Percentiles rank a stretch among this genome's conserved stretches.
These are phyloP conservation scores for Struthidea cinerea DNA, from an alignment of 2,113 vertebrate genomes.

Conservation along the genomic window DNA sequence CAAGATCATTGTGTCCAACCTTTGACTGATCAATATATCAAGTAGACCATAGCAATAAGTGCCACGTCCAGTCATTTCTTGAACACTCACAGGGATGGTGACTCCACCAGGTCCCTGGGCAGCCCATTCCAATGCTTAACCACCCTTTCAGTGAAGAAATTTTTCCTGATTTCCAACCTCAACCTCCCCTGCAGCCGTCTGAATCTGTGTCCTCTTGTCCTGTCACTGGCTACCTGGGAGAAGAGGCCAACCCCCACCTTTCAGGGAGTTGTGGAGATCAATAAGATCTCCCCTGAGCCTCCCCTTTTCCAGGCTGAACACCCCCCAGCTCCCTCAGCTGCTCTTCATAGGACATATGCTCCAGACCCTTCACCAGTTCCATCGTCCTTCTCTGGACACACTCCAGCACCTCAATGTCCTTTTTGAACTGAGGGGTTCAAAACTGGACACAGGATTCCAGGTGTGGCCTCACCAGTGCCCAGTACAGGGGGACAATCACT, in stretches of 20 bases:
- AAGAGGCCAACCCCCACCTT: not conserved
- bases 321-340: not conserved
- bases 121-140: not conserved
- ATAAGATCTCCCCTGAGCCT: not conserved
- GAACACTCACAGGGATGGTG: too few relatives aligned
- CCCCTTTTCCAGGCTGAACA: not conserved
- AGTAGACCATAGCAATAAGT: not conserved
- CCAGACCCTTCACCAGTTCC: not conserved
- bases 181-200: not conserved
- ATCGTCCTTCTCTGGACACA: fast-evolving
- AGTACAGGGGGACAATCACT: not conserved
- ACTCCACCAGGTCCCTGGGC: fast-evolving
- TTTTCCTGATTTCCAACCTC: not conserved
- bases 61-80: fast-evolving
- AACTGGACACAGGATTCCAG: not conserved
- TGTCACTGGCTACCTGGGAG: not conserved
- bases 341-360: not conserved
- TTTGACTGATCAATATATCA: not conserved
- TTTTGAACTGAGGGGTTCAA: not conserved
- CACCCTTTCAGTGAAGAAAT: not conserved
- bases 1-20: not conserved
- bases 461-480: fast-evolving
- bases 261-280: not conserved
- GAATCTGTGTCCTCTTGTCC: not conserved
- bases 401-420: not conserved